Percentiles rank a stretch among this genome's conserved stretches.
phyloP scores from a whole-genome alignment of 2,113 vertebrate species.

The Mus musculus region GRCm39 chr17:32012501-32013000 shows the following conservation, averaged over 20 bases:
- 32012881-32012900: not conserved
- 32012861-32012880: not conserved
- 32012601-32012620: not conserved
- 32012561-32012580: not conserved
- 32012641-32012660: rapidly evolving
- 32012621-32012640: not conserved
- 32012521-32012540: too few relatives aligned
- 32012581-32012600: rapidly evolving
- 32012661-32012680: not conserved
- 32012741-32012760: constrained; percentile 30
- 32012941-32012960: not conserved
- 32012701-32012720: rapidly evolving
- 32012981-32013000: not conserved
- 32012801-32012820: constrained; percentile 63
- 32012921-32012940: not conserved
- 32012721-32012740: not conserved
- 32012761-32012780: constrained; percentile 5
- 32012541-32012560: not conserved
- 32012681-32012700: not conserved
- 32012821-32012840: constrained; percentile 48
- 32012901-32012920: rapidly evolving
- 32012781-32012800: constrained; percentile 61
- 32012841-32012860: not conserved
- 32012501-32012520: rapidly evolving
- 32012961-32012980: not conserved